Percentiles rank a stretch among this genome's conserved stretches.
These are phyloP conservation scores for Bombyx mandarina DNA, from an alignment of 1,140 invertebrate genomes.

Conservation along the genomic window DNA sequence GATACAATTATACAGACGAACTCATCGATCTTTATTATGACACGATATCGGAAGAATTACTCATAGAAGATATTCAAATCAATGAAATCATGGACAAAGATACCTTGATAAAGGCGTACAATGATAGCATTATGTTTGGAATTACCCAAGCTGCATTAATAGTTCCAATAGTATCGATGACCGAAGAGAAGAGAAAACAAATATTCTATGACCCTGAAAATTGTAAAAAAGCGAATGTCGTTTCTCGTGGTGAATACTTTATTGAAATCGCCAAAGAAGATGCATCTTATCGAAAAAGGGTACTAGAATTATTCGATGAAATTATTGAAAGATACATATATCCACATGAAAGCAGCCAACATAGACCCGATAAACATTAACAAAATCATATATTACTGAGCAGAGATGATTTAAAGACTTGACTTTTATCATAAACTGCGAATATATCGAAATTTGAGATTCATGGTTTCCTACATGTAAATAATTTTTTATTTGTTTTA, in stretches of 20 bases:
- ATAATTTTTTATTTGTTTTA: too few relatives aligned
- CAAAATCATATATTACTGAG: not conserved
- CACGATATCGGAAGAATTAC: conserved; percentile 47
- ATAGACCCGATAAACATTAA: conserved; percentile 5
- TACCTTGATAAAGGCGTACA: conserved; percentile 39
- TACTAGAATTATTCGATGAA: conserved; percentile 65
- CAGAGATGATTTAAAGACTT: not conserved
- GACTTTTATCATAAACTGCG: conserved; percentile 1
- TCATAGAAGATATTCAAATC: conserved; percentile 40
- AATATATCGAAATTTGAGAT: conserved; percentile 23
- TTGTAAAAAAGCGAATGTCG: conserved; percentile 44
- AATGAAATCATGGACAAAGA: conserved; percentile 35
- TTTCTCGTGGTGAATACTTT: conserved; percentile 61
- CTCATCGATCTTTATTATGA: conserved; percentile 62
- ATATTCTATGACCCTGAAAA: conserved; percentile 48
- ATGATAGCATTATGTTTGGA: conserved; percentile 60
- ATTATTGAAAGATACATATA: conserved; percentile 63
- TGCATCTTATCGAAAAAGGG: conserved; percentile 40
- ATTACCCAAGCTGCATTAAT: conserved; percentile 69
- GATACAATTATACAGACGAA: conserved; percentile 36
- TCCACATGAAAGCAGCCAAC: conserved; percentile 12
- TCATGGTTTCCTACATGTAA: conserved; percentile 25
- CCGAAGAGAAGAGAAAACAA: conserved; percentile 34
- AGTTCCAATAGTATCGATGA: conserved; percentile 58
- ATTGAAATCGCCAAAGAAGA: conserved; percentile 54